Base-by-base conservation (phyloP, 2,888 invertebrate genomes). In the Suillia variegata region DNA sequence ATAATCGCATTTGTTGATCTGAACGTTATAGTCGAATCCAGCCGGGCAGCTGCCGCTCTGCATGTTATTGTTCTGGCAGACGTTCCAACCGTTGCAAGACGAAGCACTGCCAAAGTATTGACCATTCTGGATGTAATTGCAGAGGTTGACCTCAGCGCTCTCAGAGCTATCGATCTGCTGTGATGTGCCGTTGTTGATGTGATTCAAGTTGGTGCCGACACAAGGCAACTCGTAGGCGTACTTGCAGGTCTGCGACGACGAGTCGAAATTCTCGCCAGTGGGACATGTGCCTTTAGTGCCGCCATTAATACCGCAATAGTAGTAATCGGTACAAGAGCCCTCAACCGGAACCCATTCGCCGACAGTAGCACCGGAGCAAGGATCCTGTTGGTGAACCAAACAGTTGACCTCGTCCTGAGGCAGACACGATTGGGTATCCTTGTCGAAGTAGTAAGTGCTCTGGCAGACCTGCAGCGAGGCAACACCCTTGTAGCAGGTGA, bases 61-160 rank as follows among this genome's bases (percentile, higher is more conserved):
- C 17, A 68, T 50, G 1, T 56, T 56, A 42, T 58, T 66, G 33
- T 65, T 59, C 8, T 31, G 12, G 49, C 75, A 75, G 13, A 54
- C 56, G 42, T 70, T 67, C 75, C 75, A 75, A 4, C 20, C 54
- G 1, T 48, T 33, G 54, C 75, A 75, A 13, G 34, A 58, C 4
- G 62, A 49, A 1, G 75, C 54, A 48, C 61, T 70, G 13, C 68
- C 74, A 48, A 75, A 74, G 57, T 60, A 75, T 4, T 66, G 2
- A 13, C 58, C 60, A 24, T 57, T 64, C 31, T 56, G 61, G 13
- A 75, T 21, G 24, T 66, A 66, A 2, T 59, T 58, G 49, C 75
- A 75, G 47, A 71, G 56, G 42, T 69, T 69, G 42, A 68, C 38
- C 2, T 2, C 2, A 2, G 10, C 50, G 10, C 34, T 13, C 13